Base-by-base conservation (phyloP, 2,797 vertebrate genomes). In the Channallabes apus region DNA sequence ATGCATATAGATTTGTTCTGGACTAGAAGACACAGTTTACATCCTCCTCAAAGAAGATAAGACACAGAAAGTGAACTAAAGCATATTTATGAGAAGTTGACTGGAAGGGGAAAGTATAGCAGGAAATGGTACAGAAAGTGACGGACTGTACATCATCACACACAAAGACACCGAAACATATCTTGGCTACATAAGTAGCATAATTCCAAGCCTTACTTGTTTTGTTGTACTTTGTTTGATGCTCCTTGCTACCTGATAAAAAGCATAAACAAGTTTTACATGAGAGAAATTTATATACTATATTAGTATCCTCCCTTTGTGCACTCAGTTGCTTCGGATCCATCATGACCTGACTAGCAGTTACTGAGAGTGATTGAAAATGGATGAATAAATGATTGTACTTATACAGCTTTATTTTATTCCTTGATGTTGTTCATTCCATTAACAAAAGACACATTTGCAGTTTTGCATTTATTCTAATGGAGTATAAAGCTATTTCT, bases 401-500 rank as follows among this genome's bases (percentile, higher is more conserved):
- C 41, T 51, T 75, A 54, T 29, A 18, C 6, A 38, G 32, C 18
- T 61, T 61, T 79, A 56, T 17, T 79, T 79, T 41, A 2, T 38
- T 82, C 29, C 27, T 29, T 67, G 69, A 68, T 69, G 32, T 69
- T 72, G 56, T 72, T 82, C 61, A 64, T 41, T 76, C 38, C 68
- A 80, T 58, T 56, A 72, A 72, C 24, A 80, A 72, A 71, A 22
- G 18, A 46, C 32, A 27, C 56, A 84, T 71, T 61, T 32, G 35
- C 29, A 68, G 61, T 78, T 76, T 68, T 68, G 27, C 29, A 27
- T 51, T 58, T 69, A 79, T 62, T 8, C 51, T 80, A 84, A 84
- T 78, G 20, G 56, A 17, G 56, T 58, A 59, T 71, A 46, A 71
- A 79, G 4, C 61, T 46, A 56, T 84, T 78, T 67, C 62, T 77